A percentile compares a stretch with the other conserved stretches of the same genome.
These are phyloP conservation scores for Phoenicopterus ruber DNA, from an alignment of 2,113 vertebrate genomes.

Conservation along the genomic window DNA sequence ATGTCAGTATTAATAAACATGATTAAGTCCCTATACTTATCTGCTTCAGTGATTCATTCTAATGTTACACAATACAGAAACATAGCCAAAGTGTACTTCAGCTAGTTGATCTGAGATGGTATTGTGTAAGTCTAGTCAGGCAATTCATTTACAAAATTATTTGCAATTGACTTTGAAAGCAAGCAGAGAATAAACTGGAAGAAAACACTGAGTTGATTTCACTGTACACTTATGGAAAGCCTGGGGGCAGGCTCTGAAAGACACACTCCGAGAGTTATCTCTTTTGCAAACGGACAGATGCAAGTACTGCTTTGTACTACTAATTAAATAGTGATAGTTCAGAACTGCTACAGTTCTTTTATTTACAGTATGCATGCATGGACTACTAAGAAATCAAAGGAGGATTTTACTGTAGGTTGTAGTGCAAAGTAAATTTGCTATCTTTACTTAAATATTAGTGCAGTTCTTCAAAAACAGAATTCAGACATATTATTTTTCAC, in stretches of 20 bases:
- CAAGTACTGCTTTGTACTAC: background rate
- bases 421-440: background rate
- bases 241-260: background rate
- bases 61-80: background rate
- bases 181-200: background rate
- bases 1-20: background rate
- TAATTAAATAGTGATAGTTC: background rate
- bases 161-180: constrained; percentile 7
- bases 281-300: background rate
- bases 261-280: background rate
- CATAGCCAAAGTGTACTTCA: background rate
- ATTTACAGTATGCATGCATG: fast-evolving
- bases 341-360: background rate
- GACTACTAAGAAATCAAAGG: background rate
- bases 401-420: background rate
- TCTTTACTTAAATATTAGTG: background rate
- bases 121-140: background rate
- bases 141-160: background rate
- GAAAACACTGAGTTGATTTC: background rate
- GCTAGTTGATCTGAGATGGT: background rate
- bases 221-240: background rate
- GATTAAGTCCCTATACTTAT: background rate
- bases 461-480: background rate
- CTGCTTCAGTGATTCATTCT: background rate
- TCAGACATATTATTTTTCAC: background rate